Percentiles rank a stretch among this genome's conserved stretches.
These are phyloP conservation scores for Uloborus plumipes DNA, from an alignment of 2,888 invertebrate species.

Conservation along the genomic window DNA sequence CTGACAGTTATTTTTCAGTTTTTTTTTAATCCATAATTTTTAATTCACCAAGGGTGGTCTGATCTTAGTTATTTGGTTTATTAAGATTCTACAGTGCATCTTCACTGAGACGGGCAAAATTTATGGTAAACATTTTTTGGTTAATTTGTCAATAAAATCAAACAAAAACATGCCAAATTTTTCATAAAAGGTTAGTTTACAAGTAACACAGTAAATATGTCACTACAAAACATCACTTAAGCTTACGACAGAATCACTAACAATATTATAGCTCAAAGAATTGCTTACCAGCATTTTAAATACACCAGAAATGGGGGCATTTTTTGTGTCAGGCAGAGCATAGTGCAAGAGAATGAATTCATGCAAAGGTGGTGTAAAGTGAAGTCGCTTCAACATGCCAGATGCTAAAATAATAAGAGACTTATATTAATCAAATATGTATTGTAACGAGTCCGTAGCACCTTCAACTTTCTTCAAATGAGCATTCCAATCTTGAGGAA, in stretches of 20 bases:
- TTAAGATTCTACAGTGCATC: too few species aligned
- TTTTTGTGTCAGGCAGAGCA: slow-evolving; percentile 27
- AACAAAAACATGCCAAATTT: not conserved
- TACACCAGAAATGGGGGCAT: slow-evolving; percentile 45
- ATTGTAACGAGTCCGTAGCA: too few species aligned
- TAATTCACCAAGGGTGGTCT: too few species aligned
- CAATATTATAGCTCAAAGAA: not conserved
- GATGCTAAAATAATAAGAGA: not conserved
- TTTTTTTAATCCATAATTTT: too few species aligned
- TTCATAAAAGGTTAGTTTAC: not conserved
- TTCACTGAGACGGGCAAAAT: too few species aligned
- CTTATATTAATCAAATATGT: not conserved
- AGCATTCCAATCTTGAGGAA: too few species aligned
- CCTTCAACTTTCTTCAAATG: too few species aligned
- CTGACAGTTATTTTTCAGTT: too few species aligned
- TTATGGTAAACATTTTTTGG: too few species aligned
- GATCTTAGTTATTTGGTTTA: too few species aligned
- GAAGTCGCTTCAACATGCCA: slow-evolving; percentile 16
- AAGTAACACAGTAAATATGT: not conserved
- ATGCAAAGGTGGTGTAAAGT: slow-evolving; percentile 53
- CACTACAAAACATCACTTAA: not conserved
- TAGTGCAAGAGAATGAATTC: slow-evolving; percentile 50
- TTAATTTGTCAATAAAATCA: not conserved
- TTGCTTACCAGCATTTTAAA: slow-evolving; percentile 52
- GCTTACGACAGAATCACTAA: not conserved